Conservation (phyloP, 2,888 invertebrate species). For the Alentia gelatinosa region DNA sequence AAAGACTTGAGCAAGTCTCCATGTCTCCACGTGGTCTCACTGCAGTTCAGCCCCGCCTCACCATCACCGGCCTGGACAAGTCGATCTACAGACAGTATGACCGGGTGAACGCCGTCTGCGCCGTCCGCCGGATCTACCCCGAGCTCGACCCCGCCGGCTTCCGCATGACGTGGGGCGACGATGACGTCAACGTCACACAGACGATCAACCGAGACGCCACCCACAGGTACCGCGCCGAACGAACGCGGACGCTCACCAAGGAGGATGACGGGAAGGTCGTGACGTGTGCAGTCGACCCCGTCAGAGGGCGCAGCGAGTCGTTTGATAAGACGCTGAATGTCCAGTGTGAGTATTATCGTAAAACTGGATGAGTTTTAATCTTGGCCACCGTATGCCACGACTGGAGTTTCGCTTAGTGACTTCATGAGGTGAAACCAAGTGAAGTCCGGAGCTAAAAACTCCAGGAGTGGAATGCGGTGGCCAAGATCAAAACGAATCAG, state of each 20-base stretch:
- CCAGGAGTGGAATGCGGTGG: too few species aligned
- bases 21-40: too few species aligned
- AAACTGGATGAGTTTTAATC: not conserved
- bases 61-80: not conserved
- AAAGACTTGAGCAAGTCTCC: too few species aligned
- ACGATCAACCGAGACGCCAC: not conserved
- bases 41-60: not conserved
- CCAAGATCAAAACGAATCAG: too few species aligned
- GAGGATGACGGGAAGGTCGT: not conserved
- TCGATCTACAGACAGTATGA: not conserved
- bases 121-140: not conserved
- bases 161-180: not conserved
- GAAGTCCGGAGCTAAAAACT: too few species aligned
- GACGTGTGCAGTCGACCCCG: not conserved
- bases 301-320: not conserved
- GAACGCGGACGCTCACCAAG: not conserved
- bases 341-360: not conserved
- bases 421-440: too few species aligned
- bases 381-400: not conserved
- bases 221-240: not conserved
- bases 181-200: not conserved
- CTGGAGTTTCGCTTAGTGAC: too few species aligned
- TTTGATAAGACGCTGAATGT: not conserved
- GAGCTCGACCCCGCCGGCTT: not conserved
- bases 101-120: not conserved